Evolutionary conservation across 2,888 invertebrate genomes (phyloP).

Genomic region (Hylaea fasciaria): DNA sequence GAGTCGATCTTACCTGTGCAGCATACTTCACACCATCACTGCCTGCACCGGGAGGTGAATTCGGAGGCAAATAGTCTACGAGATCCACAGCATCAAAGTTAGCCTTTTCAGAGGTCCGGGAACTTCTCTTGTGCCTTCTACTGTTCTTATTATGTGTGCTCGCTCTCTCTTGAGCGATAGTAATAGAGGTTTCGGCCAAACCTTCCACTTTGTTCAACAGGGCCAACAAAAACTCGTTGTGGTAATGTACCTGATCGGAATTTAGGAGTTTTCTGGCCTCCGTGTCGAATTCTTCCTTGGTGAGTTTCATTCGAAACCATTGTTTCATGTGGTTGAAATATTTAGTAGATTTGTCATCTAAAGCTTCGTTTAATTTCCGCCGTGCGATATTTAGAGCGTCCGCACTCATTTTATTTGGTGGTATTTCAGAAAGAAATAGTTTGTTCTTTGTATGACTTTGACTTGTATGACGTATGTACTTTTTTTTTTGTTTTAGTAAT

Average conservation of each 20-base stretch:
- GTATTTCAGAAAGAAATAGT: background rate
- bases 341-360: constrained; percentile 88
- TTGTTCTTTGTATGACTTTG: background rate
- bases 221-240: constrained; percentile 93
- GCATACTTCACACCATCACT: constrained; percentile 82
- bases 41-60: constrained; percentile 81
- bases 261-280: constrained; percentile 90
- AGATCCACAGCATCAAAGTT: constrained; percentile 86
- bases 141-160: constrained; percentile 73
- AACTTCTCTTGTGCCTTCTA: constrained; percentile 81
- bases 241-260: constrained; percentile 90
- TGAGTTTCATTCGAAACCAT: constrained; percentile 90
- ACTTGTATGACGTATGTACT: too few species aligned
- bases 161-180: constrained; percentile 75
- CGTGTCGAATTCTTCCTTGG: constrained; percentile 93
- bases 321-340: constrained; percentile 90
- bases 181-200: constrained; percentile 74
- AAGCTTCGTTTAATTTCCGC: constrained; percentile 85
- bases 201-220: constrained; percentile 90
- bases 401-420: constrained; percentile 62
- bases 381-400: constrained; percentile 85
- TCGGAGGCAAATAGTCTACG: constrained; percentile 84
- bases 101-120: constrained; percentile 83
- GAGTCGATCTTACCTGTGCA: constrained; percentile 72
- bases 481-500: too few species aligned